Conservation (phyloP, 2,888 invertebrate genomes). For the Dynastes maya region DNA sequence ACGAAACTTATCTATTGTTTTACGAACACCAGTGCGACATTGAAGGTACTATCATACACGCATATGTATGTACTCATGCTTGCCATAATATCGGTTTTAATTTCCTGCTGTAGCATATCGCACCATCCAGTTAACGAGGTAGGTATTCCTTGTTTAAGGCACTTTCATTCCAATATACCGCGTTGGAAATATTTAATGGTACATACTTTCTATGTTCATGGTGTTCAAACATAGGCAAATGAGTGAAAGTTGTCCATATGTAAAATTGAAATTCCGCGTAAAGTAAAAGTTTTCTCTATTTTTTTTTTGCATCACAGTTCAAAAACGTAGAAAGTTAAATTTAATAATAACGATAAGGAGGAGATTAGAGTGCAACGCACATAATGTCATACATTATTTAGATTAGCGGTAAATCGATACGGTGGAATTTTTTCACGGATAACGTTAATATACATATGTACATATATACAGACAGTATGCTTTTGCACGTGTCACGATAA, state of each 20-base stretch:
- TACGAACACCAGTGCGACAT: too few species aligned
- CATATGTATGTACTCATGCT: too few species aligned
- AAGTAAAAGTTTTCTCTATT: conserved; percentile 20
- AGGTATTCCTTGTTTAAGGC: too few species aligned
- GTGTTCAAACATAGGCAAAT: conserved; percentile 4
- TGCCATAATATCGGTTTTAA: too few species aligned
- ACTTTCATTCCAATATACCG: too few species aligned
- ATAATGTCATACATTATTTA: conserved; percentile 6
- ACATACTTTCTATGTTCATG: background rate
- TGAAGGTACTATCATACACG: too few species aligned
- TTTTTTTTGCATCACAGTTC: background rate
- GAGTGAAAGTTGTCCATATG: conserved; percentile 25
- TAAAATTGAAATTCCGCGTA: conserved; percentile 26
- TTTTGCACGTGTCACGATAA: background rate
- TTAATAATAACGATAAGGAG: background rate
- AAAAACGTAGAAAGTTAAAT: conserved; percentile 9
- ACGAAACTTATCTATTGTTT: too few species aligned
- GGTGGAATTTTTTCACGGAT: conserved; percentile 3
- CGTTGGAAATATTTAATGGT: conserved; percentile 1
- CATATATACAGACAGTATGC: background rate
- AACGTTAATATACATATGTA: background rate
- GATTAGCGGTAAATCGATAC: conserved; percentile 14
- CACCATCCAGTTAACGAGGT: too few species aligned
- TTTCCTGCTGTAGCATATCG: too few species aligned
- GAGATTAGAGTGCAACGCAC: background rate